These are phyloP conservation scores for Ceratitis capitata DNA, from an alignment of 1,140 invertebrate genomes.

Conservation along the genomic window DNA sequence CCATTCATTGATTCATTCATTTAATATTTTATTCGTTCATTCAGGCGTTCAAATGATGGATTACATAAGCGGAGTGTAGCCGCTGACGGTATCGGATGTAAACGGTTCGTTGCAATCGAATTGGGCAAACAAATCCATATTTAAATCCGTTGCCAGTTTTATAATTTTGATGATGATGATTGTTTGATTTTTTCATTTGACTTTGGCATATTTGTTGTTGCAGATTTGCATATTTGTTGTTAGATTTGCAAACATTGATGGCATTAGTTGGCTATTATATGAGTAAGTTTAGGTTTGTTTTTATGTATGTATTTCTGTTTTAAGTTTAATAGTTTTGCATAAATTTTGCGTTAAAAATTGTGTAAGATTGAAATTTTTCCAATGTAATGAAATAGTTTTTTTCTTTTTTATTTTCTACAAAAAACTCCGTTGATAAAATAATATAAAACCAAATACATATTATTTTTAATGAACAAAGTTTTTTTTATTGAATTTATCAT, in stretches of 20 bases:
- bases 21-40: background rate
- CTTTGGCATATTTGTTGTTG: background rate
- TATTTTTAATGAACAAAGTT: too few relatives aligned
- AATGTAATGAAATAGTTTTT: background rate
- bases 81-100: conserved; percentile 13
- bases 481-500: too few relatives aligned
- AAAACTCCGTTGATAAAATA: too few relatives aligned
- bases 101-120: background rate
- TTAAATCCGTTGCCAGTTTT: background rate
- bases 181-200: background rate
- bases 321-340: background rate
- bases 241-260: background rate
- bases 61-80: background rate
- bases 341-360: background rate
- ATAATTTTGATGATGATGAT: background rate
- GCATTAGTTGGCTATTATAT: background rate
- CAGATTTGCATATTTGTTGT: background rate
- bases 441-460: too few relatives aligned
- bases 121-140: conserved; percentile 9
- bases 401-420: too few relatives aligned
- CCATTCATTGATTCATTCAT: background rate
- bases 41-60: background rate
- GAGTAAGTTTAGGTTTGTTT: background rate
- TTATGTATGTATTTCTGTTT: background rate
- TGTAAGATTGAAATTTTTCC: background rate